Evolutionary conservation across 1,140 invertebrate species (phyloP), one percentile per base, ranked within the genome.

Genomic region (Pentalonia nigronervosa): DNA sequence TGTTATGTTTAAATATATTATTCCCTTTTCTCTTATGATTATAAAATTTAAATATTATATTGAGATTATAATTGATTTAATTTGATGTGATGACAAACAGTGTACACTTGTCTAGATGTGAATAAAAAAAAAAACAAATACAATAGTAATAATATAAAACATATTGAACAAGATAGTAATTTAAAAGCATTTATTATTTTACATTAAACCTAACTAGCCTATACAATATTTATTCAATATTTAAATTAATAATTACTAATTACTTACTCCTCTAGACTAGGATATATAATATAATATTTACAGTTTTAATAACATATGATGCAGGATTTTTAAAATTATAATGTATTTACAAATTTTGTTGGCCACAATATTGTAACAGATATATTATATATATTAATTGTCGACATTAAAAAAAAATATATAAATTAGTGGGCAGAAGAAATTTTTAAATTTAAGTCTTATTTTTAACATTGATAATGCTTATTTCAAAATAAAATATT

Each of bases 331-430:
- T 76, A 81, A 34, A 81, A 7, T 81, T 91, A 48, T 86, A 84
- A 56, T 67, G 7, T 93, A 93, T 93, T 93, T 93, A 86, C 91
- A 93, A 93, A 93, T 84, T 86, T 86, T 83, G 91, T 83, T 93
- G 91, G 91, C 91, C 91, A 93, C 81, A 83, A 93, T 91, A 34
- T 91, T 91, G 60, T 91, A 83, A 83, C 36, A 83, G 45, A 91
- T 93, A 93, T 84, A 34, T 89, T 48, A 41, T 41, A 41, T 89
- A n/a, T 48, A 83, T 93, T 93, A 81, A 93, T 93, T 93, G 91
- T 93, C 91, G 36, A 93, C 34, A 84, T 56, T 84, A 41, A 93
- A 30, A 56, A 93, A 45, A 41, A 93, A 50, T 56, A n/a, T 53
- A 53, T 30, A 90, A 67, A 7, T 60, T 67, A 90, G 41, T 60